Conservation (phyloP, 2,888 invertebrate genomes). For the Psylliodes chrysocephalus region DNA sequence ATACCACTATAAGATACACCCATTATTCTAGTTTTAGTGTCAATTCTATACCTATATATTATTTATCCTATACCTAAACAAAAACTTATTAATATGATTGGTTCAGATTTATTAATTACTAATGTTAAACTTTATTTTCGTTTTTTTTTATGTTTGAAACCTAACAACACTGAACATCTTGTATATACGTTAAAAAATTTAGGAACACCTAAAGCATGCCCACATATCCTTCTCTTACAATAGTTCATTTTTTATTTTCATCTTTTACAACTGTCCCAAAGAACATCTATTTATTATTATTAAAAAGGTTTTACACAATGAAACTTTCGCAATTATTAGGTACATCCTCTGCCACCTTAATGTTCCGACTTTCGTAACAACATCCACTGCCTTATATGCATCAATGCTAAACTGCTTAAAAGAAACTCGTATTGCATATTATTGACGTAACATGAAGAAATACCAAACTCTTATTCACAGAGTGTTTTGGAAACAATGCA, state of each 20-base stretch:
- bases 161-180: no score
- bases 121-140: no score
- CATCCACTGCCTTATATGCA: not conserved
- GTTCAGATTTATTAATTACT: no score
- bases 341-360: not conserved
- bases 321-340: not conserved
- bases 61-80: no score
- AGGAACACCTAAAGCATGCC: not conserved
- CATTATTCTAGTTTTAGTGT: no score
- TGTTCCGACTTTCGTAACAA: not conserved
- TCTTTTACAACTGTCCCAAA: not conserved
- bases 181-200: no score
- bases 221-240: not conserved
- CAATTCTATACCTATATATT: no score
- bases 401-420: not conserved
- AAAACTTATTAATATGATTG: no score
- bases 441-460: not conserved
- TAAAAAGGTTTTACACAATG: not conserved
- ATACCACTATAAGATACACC: no score
- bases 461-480: not conserved
- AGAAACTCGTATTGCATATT: not conserved
- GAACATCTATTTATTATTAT: not conserved
- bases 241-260: not conserved
- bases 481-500: no score
- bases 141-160: no score